These are phyloP conservation scores for Mechanitis messenoides DNA, from an alignment of 2,888 invertebrate genomes.

Conservation along the genomic window DNA sequence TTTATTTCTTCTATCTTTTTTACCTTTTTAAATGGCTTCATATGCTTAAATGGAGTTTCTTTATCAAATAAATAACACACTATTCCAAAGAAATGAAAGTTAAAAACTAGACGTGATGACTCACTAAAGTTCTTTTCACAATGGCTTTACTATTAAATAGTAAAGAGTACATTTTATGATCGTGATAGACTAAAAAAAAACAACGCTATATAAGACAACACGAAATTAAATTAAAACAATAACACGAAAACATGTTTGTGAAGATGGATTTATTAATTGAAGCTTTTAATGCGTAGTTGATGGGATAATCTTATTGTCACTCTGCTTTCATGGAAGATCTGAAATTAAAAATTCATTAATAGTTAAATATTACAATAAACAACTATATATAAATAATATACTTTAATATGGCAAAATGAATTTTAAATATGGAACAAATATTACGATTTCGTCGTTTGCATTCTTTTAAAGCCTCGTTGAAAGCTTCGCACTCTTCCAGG, in stretches of 20 bases:
- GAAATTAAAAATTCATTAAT: constrained; percentile 26
- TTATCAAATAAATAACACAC: too few relatives aligned
- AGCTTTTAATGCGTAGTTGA: background rate
- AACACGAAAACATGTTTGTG: too few relatives aligned
- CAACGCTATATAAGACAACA: too few relatives aligned
- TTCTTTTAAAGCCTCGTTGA: constrained; percentile 95
- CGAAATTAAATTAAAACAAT: too few relatives aligned
- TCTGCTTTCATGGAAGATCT: constrained; percentile 34
- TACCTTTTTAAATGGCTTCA: background rate
- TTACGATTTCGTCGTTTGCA: constrained; percentile 89
- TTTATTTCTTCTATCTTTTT: constrained; percentile 27
- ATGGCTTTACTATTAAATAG: too few relatives aligned
- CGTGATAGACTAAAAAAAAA: too few relatives aligned
- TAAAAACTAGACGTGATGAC: too few relatives aligned
- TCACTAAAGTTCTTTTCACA: too few relatives aligned
- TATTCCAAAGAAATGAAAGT: too few relatives aligned
- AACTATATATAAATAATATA: constrained; percentile 11
- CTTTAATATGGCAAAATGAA: constrained; percentile 8
- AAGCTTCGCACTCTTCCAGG: constrained; percentile 92
- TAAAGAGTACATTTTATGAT: background rate
- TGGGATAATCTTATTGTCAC: too few relatives aligned
- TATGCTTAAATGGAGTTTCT: background rate
- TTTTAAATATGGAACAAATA: background rate
- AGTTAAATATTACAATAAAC: background rate
- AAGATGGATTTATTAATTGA: background rate